Conservation (phyloP, 2,888 invertebrate genomes). For the Oscheius onirici region DNA sequence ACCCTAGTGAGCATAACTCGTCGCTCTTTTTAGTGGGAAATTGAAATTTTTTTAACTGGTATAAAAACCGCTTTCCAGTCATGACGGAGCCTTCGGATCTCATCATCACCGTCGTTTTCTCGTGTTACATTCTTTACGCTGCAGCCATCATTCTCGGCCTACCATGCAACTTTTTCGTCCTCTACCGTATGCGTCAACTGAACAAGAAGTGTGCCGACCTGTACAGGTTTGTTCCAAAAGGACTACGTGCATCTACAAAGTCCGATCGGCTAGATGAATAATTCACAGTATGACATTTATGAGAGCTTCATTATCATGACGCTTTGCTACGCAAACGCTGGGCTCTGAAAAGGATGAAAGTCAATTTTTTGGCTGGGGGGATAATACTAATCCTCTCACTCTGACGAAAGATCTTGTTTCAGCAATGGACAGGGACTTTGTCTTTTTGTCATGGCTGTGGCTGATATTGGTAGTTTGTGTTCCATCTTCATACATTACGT, state of each 20-base stretch:
- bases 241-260: too few species aligned
- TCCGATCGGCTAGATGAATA: neutral
- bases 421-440: slow-evolving; percentile 56
- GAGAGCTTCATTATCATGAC: neutral
- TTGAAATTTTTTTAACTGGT: too few species aligned
- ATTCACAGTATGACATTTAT: neutral
- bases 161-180: slow-evolving; percentile 56
- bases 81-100: slow-evolving; percentile 30
- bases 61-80: slow-evolving; percentile 3
- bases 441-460: slow-evolving; percentile 52
- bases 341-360: too few species aligned
- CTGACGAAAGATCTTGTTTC: slow-evolving; percentile 9
- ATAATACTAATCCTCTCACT: too few species aligned
- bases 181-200: slow-evolving; percentile 48
- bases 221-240: slow-evolving; percentile 39
- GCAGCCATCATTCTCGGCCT: slow-evolving; percentile 52
- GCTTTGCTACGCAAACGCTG: neutral
- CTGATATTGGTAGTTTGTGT: slow-evolving; percentile 46
- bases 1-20: too few species aligned
- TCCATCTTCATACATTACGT: slow-evolving; percentile 50
- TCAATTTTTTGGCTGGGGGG: too few species aligned
- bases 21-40: too few species aligned
- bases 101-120: slow-evolving; percentile 23
- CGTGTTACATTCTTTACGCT: slow-evolving; percentile 45
- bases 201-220: slow-evolving; percentile 44